Base-by-base conservation (phyloP, 1,140 invertebrate species). In the Zaprionus ornatus region DNA sequence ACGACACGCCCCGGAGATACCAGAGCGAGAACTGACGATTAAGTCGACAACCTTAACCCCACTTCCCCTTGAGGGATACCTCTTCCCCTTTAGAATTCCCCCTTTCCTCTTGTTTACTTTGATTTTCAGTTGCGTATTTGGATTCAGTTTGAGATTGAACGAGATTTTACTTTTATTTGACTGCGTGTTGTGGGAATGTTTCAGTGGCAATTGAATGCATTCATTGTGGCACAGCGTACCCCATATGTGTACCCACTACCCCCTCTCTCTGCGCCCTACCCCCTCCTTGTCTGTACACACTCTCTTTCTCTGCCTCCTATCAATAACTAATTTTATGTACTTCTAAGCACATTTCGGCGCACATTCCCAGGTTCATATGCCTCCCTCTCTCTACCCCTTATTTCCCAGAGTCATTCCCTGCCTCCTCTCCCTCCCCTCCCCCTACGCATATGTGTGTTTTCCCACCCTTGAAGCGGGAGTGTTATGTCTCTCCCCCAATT, bases 381-480 rank as follows among this genome's bases (percentile, higher is more conserved):
- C 29, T 32, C 0, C 29, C 29, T 2, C 9, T 32, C 29, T 3
- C 29, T 32, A 32, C 9, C 29, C 25, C 9, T 3, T n/a, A 32
- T 29, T 37, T 59, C 70, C 21, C 50, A 54, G 42, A 27, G 27
- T 60, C 42, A 42, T 17, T 29, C 27, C 27, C 29, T 29, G 7
- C 29, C 25, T 27, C 0, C 25, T n/a, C 37, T 15, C 13, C 37
- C 29, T 57, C n/a, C 68, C 29, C 52, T 50, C 50, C 45, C 76
- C 50, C 62, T 67, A 29, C 19, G 42, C 69, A 77, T 74, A 56
- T 81, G 78, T 75, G 68, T 78, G 75, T 59, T 86, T 74, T 72
- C 56, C 61, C 77, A 54, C 84, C 75, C 80, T 60, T 59, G 17
- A 50, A 23, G 69, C 48, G 64, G 45, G 40, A 32, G 29, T 17